Conservation (phyloP, 2,797 vertebrate genomes). For the Cuculus canorus region DNA sequence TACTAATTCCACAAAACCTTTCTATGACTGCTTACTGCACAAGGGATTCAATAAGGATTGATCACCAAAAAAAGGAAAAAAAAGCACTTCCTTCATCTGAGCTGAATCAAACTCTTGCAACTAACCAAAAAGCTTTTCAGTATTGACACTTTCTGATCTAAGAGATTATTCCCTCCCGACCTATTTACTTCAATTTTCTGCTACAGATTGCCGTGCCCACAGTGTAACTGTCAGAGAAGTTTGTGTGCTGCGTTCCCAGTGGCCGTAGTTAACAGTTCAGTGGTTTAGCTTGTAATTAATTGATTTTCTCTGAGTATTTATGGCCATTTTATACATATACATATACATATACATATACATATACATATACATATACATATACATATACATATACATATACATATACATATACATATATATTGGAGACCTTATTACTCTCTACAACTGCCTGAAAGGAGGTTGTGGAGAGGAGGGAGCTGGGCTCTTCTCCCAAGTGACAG, state of each 20-base stretch:
- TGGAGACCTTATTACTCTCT: no score
- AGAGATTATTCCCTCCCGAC: neutral
- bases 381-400: no score
- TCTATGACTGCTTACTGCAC: constrained; percentile 32
- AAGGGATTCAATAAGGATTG: constrained; percentile 34
- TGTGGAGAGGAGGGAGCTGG: no score
- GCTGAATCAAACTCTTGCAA: neutral
- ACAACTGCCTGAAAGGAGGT: no score
- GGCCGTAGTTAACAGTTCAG: neutral
- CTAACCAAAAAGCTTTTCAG: neutral
- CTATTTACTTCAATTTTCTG: neutral
- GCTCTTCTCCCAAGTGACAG: no score
- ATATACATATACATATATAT: no score
- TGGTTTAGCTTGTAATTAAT: neutral
- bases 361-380: no score
- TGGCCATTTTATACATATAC: neutral
- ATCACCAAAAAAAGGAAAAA: neutral
- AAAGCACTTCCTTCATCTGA: neutral
- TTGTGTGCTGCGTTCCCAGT: neutral
- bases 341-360: no score
- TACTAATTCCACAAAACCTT: constrained; percentile 55
- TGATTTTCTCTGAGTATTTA: neutral
- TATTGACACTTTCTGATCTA: constrained; percentile 7
- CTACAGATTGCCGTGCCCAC: neutral
- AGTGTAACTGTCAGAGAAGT: neutral